Evolutionary conservation across 2,888 invertebrate species (phyloP).

Genomic region (Spilarctia lutea): DNA sequence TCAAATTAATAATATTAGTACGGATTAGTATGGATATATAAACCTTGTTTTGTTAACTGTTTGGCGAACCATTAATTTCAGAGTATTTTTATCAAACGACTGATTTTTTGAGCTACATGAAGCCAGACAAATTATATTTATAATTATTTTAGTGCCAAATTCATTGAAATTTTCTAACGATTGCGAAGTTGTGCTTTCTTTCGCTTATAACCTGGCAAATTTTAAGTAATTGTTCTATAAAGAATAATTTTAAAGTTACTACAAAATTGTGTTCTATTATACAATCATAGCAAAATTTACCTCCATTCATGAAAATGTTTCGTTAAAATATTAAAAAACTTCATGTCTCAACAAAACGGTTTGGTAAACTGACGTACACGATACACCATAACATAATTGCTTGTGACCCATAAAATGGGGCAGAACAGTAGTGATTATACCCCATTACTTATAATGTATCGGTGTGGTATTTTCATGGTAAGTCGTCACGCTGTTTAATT

Average conservation of each 20-base stretch:
- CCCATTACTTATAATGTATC: slow-evolving; percentile 48
- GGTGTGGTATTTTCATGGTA: slow-evolving; percentile 44
- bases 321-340: neutral
- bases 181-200: too few relatives aligned
- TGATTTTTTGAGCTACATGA: neutral
- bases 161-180: too few relatives aligned
- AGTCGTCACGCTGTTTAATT: slow-evolving; percentile 64
- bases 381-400: slow-evolving; percentile 38
- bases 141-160: too few relatives aligned
- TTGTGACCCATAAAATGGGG: slow-evolving; percentile 47
- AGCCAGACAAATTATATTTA: neutral
- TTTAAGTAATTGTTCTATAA: neutral
- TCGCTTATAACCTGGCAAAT: neutral
- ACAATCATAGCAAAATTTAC: neutral
- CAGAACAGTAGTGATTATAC: slow-evolving; percentile 50
- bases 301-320: slow-evolving; percentile 2
- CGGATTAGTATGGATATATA: too few relatives aligned
- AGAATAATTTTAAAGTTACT: neutral
- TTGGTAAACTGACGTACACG: slow-evolving; percentile 5
- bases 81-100: neutral
- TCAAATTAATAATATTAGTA: too few relatives aligned
- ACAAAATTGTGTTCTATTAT: neutral
- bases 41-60: slow-evolving; percentile 18
- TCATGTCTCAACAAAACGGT: slow-evolving; percentile 19
- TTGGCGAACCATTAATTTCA: slow-evolving; percentile 7